Evolutionary conservation across 2,797 vertebrate genomes (phyloP).

Genomic region (Podargus strigoides): DNA sequence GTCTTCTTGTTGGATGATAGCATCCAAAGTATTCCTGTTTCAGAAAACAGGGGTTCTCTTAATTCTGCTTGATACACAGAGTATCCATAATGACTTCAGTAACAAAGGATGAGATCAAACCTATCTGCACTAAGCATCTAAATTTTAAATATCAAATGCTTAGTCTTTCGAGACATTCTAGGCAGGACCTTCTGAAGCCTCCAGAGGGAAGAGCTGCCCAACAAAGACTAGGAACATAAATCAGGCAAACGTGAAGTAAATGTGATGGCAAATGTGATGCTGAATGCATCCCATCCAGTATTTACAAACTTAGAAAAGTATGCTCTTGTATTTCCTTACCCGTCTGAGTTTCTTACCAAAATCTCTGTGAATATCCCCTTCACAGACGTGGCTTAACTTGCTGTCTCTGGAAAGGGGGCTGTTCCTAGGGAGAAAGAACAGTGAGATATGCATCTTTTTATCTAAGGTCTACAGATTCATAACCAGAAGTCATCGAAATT

Average conservation of each 20-base stretch:
- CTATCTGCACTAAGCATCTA: background rate
- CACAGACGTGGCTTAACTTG: background rate
- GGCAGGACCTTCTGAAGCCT: background rate
- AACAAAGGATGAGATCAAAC: background rate
- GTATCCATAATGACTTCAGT: background rate
- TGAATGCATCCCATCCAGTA: background rate
- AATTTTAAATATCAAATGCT: background rate
- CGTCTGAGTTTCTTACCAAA: background rate
- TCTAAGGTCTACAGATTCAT: background rate
- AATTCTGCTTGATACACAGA: background rate
- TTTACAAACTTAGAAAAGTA: background rate
- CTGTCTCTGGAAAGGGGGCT: background rate
- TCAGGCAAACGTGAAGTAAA: background rate
- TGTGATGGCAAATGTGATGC: background rate
- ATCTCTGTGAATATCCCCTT: background rate
- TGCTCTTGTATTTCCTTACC: background rate
- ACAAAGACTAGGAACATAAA: background rate
- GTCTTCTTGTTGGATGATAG: background rate
- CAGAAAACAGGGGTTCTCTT: background rate
- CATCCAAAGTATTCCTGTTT: background rate
- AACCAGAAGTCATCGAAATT: conserved; percentile 4
- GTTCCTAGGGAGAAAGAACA: background rate
- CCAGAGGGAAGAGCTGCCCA: background rate
- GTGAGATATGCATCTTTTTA: background rate
- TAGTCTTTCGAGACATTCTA: background rate